phyloP scores from a whole-genome alignment of 1,140 invertebrate species.

The Polypedilum pembai region DNA sequence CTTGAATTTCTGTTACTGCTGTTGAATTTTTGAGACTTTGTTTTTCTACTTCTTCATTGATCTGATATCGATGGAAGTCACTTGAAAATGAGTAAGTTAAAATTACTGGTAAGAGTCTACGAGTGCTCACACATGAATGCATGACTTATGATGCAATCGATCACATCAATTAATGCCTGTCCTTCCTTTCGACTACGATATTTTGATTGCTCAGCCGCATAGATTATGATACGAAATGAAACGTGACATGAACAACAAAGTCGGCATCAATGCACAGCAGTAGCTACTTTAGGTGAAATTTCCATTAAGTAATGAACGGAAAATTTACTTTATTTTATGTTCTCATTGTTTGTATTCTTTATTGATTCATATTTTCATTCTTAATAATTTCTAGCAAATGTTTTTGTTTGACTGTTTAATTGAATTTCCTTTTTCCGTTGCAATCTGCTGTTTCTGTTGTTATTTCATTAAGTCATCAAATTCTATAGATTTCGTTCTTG shows the following conservation, averaged over 20 bases:
- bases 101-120: background rate
- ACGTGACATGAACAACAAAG: conserved; percentile 1
- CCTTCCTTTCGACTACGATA: no score
- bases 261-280: background rate
- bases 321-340: background rate
- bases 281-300: no score
- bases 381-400: background rate
- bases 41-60: background rate
- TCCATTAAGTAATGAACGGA: no score
- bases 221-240: background rate
- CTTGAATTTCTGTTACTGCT: conserved; percentile 3
- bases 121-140: background rate
- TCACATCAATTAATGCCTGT: no score
- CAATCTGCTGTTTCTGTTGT: background rate
- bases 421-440: conserved; percentile 22
- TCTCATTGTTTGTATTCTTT: conserved; percentile 9
- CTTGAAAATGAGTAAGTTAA: background rate
- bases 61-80: background rate
- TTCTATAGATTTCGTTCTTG: no score
- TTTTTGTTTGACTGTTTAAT: conserved; percentile 23
- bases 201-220: no score
- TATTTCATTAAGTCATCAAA: conserved; percentile 23
- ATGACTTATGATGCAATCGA: background rate
- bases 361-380: conserved; percentile 2
- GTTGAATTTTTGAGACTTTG: background rate